These are phyloP conservation scores for Vanessa cardui DNA, from an alignment of 2,888 invertebrate genomes.

Conservation along the genomic window DNA sequence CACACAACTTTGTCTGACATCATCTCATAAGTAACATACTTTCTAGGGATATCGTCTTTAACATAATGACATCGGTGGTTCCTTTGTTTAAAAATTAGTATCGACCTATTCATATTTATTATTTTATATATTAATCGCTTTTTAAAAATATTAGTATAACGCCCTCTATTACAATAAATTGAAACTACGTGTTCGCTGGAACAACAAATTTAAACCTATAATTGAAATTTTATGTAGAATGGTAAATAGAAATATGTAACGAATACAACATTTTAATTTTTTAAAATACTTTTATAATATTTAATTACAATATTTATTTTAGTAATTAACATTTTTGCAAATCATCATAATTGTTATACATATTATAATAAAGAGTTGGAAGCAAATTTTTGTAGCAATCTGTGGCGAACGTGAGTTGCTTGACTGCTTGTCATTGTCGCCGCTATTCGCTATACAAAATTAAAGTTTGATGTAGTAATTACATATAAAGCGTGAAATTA, in stretches of 20 bases:
- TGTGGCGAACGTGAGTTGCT: conserved; percentile 48
- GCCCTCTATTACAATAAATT: not conserved
- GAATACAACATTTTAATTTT: too few species aligned
- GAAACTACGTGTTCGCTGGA: not conserved
- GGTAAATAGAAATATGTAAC: too few species aligned
- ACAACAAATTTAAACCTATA: not conserved
- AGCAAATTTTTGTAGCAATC: not conserved
- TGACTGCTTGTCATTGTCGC: conserved; percentile 61
- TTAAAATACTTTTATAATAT: not conserved
- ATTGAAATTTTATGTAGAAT: not conserved
- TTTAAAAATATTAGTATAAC: not conserved
- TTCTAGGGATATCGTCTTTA: too few species aligned
- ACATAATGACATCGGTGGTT: too few species aligned
- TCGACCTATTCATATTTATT: too few species aligned
- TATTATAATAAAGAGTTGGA: not conserved
- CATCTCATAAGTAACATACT: too few species aligned
- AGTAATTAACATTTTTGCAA: not conserved
- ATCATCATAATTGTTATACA: conserved; percentile 11
- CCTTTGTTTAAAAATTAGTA: too few species aligned
- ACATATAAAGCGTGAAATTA: conserved; percentile 6
- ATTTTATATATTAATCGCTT: too few species aligned
- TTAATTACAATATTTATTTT: not conserved
- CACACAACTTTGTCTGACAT: too few species aligned
- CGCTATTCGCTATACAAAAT: conserved; percentile 45
- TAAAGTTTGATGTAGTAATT: conserved; percentile 13